A percentile compares a stretch with the other conserved stretches of the same genome.
These are phyloP conservation scores for Callospermophilus lateralis DNA, from an alignment of 2,113 vertebrate species.

Conservation along the genomic window DNA sequence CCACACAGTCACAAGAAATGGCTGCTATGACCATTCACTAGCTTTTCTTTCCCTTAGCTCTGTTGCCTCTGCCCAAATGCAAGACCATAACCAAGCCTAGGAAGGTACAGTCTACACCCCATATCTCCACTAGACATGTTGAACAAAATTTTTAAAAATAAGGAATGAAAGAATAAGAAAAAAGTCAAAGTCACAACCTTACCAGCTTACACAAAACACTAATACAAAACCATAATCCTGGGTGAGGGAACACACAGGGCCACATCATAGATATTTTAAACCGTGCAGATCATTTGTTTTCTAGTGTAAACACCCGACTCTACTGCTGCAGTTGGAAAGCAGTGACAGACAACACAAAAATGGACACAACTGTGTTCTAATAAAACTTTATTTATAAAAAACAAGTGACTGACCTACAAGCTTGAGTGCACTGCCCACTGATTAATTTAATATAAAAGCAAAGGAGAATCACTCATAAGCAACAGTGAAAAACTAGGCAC, in stretches of 20 bases:
- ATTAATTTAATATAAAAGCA: background rate
- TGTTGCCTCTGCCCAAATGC: background rate
- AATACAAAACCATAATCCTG: background rate
- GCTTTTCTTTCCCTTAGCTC: constrained; percentile 31
- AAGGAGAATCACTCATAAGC: background rate
- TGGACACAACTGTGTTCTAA: background rate
- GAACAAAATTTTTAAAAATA: background rate
- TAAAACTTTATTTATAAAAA: background rate
- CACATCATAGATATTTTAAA: background rate
- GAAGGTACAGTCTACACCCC: background rate
- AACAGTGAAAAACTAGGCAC: background rate
- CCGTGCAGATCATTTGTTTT: background rate
- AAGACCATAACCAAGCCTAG: background rate
- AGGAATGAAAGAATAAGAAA: background rate
- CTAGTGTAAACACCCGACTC: background rate
- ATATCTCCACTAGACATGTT: background rate
- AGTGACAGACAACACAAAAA: background rate
- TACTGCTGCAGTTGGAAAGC: background rate
- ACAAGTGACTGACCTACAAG: background rate
- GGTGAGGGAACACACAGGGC: background rate
- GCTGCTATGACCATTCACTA: background rate
- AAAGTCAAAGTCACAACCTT: background rate
- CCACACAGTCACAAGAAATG: background rate
- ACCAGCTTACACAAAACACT: background rate
- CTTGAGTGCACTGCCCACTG: background rate